phyloP scores from a whole-genome alignment of 2,888 invertebrate genomes.

The Stenchaetothrips biformis region DNA sequence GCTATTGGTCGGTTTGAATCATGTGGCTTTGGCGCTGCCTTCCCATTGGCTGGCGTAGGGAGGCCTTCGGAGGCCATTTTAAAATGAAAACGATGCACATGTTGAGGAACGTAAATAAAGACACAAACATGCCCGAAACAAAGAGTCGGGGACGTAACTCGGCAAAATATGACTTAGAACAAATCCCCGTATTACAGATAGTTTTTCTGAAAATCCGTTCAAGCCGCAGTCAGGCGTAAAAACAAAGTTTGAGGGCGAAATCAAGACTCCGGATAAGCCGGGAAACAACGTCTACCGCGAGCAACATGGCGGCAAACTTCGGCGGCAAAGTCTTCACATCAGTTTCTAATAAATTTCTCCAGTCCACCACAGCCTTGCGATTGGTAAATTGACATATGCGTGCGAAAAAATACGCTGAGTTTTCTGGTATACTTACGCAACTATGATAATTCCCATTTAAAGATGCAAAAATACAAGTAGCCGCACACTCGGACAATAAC shows the following conservation, averaged over 20 bases:
- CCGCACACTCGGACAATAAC: neutral
- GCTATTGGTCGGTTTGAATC: conserved; percentile 15
- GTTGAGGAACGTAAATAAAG: conserved; percentile 18
- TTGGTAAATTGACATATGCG: neutral
- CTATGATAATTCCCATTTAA: neutral
- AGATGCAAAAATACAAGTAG: neutral
- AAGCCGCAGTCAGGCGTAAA: neutral
- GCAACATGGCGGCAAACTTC: conserved; percentile 18
- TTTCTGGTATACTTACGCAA: neutral
- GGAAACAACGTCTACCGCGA: neutral
- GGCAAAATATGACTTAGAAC: neutral
- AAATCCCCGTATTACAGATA: neutral
- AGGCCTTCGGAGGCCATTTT: neutral
- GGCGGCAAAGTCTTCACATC: neutral
- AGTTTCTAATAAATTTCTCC: neutral
- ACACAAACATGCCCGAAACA: neutral
- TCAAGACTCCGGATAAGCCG: neutral
- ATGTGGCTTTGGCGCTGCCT: conserved; percentile 18
- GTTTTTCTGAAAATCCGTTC: neutral
- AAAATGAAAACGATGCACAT: conserved; percentile 23
- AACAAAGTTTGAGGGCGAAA: neutral
- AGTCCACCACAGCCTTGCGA: neutral
- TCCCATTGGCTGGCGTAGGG: neutral
- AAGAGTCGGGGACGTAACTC: neutral
- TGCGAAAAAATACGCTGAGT: neutral